Conservation (phyloP, 2,888 invertebrate species). For the Drosophila villosipedis region DNA sequence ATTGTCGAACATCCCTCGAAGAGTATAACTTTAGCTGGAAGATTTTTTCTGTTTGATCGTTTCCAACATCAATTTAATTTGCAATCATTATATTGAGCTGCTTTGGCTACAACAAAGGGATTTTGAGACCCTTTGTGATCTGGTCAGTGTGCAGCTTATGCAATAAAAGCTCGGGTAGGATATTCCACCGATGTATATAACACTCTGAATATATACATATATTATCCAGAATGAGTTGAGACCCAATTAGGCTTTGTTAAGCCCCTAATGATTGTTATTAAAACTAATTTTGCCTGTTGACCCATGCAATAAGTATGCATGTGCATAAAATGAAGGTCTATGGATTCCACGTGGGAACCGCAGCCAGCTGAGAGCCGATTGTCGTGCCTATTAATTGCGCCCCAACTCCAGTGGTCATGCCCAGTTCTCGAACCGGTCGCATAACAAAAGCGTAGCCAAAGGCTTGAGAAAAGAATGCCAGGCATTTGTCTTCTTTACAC, state of each 20-base stretch:
- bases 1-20: constrained; percentile 14
- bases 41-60: constrained; percentile 14
- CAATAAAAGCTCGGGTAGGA: constrained; percentile 28
- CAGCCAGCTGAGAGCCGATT: constrained; percentile 42
- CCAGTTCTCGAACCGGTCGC: constrained; percentile 53
- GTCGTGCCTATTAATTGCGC: constrained; percentile 68
- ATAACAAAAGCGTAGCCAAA: constrained; percentile 78
- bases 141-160: constrained; percentile 11
- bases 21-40: neutral
- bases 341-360: constrained; percentile 66
- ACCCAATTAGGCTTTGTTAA: constrained; percentile 59
- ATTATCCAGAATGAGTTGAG: constrained; percentile 61
- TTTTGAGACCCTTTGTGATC: constrained; percentile 59
- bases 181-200: neutral
- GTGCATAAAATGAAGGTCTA: constrained; percentile 15
- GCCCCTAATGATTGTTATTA: constrained; percentile 64
- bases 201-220: constrained; percentile 9
- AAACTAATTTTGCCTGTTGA: constrained; percentile 41
- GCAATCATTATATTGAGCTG: constrained; percentile 50
- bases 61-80: constrained; percentile 49
- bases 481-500: constrained; percentile 78
- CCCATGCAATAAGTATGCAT: constrained; percentile 10
- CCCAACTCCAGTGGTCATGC: constrained; percentile 36
- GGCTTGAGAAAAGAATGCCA: constrained; percentile 77
- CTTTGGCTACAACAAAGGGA: constrained; percentile 60